These are phyloP conservation scores for Holotrichia oblita DNA, from an alignment of 1,140 invertebrate genomes.

Conservation along the genomic window DNA sequence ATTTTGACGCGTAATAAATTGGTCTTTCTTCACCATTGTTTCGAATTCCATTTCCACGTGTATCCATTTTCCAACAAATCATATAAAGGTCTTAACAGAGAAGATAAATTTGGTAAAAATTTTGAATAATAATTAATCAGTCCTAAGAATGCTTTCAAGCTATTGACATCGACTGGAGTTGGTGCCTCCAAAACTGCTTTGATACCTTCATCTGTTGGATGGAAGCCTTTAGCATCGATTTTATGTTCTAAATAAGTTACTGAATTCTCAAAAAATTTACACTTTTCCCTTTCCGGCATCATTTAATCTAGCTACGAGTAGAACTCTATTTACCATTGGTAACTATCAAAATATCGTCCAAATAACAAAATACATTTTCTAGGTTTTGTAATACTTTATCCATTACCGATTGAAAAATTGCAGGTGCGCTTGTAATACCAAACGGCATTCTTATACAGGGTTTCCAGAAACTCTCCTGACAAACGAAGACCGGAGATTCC, in stretches of 20 bases:
- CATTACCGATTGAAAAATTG: slow-evolving; percentile 49
- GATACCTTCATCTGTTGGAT: slow-evolving; percentile 49
- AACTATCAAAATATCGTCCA: slow-evolving; percentile 54
- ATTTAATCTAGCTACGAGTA: not conserved
- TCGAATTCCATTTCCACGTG: not conserved
- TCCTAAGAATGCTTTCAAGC: slow-evolving; percentile 50
- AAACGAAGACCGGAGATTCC: too few species aligned
- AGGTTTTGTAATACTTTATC: slow-evolving; percentile 54
- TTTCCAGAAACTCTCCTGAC: not conserved
- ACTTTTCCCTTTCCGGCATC: not conserved
- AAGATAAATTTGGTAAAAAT: slow-evolving; percentile 37
- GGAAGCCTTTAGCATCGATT: slow-evolving; percentile 11
- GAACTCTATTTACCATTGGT: slow-evolving; percentile 43
- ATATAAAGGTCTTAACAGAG: slow-evolving; percentile 10
- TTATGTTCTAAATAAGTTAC: slow-evolving; percentile 35
- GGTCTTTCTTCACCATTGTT: slow-evolving; percentile 23
- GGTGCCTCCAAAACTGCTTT: slow-evolving; percentile 57
- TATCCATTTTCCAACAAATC: not conserved
- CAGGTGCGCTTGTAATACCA: slow-evolving; percentile 30
- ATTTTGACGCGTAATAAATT: not conserved
- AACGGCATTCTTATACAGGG: not conserved
- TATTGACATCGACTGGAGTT: slow-evolving; percentile 47
- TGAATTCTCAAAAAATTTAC: slow-evolving; percentile 29
- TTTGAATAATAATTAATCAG: slow-evolving; percentile 51
- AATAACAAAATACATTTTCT: slow-evolving; percentile 47